These are phyloP conservation scores for Ornithoptera alexandrae DNA, from an alignment of 2,888 invertebrate genomes.

Conservation along the genomic window DNA sequence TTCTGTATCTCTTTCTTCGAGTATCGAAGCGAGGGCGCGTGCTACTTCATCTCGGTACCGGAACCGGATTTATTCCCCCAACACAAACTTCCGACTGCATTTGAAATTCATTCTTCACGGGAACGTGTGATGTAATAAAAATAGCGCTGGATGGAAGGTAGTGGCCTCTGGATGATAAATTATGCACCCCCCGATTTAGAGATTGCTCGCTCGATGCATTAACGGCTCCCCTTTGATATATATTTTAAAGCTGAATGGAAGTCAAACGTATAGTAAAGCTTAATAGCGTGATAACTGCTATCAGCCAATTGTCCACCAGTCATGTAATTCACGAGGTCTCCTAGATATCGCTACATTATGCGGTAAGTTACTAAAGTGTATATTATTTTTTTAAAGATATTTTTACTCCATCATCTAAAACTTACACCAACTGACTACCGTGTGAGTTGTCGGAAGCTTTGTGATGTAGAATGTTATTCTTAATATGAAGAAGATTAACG, in stretches of 20 bases:
- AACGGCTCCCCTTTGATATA: slow-evolving; percentile 67
- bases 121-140: slow-evolving; percentile 77
- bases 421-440: too few species aligned
- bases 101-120: slow-evolving; percentile 79
- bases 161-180: slow-evolving; percentile 65
- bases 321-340: not conserved
- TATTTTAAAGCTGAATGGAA: slow-evolving; percentile 62
- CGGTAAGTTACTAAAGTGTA: too few species aligned
- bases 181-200: slow-evolving; percentile 76
- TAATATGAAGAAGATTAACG: too few species aligned
- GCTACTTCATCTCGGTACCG: slow-evolving; percentile 41
- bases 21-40: slow-evolving; percentile 26
- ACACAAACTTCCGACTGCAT: slow-evolving; percentile 76
- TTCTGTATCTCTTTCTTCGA: slow-evolving; percentile 9
- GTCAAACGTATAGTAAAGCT: slow-evolving; percentile 62
- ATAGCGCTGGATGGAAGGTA: slow-evolving; percentile 69
- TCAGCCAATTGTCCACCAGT: slow-evolving; percentile 18
- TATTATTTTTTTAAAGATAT: too few species aligned
- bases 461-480: too few species aligned
- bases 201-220: slow-evolving; percentile 70
- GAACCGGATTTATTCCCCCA: slow-evolving; percentile 66
- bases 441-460: too few species aligned
- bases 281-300: slow-evolving; percentile 46
- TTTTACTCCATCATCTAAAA: too few species aligned
- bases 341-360: too few species aligned